Evolutionary conservation across 2,113 vertebrate species (phyloP).

Genomic region (Accipiter virgatus): DNA sequence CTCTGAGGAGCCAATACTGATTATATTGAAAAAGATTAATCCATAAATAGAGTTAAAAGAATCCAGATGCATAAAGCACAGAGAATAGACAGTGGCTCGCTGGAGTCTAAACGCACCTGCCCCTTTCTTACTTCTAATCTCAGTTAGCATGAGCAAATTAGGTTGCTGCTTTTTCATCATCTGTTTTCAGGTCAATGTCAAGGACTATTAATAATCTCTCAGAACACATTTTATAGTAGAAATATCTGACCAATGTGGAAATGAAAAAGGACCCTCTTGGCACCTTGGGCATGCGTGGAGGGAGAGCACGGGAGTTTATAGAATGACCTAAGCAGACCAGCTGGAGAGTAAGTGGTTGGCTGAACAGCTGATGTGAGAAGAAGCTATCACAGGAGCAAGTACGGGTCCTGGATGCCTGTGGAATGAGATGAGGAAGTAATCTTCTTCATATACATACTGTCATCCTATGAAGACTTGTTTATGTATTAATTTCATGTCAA

Average conservation of each 20-base stretch:
- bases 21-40: neutral
- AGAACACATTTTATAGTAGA: neutral
- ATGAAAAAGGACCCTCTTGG: neutral
- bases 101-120: neutral
- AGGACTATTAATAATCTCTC: neutral
- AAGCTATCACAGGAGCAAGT: neutral
- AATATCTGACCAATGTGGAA: neutral
- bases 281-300: rapidly evolving
- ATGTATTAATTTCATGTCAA: neutral
- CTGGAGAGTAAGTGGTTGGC: neutral
- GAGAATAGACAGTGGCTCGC: neutral
- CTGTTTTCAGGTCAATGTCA: neutral
- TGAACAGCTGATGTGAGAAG: neutral
- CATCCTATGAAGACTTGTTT: neutral
- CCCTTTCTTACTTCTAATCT: neutral
- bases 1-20: neutral
- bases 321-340: neutral
- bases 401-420: neutral
- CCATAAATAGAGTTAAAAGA: neutral
- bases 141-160: neutral
- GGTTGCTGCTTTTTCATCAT: neutral
- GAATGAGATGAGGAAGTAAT: neutral
- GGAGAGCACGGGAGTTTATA: neutral
- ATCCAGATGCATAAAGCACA: neutral
- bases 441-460: neutral